Base-by-base conservation (phyloP, 2,797 vertebrate species). In the Fratercula arctica region DNA sequence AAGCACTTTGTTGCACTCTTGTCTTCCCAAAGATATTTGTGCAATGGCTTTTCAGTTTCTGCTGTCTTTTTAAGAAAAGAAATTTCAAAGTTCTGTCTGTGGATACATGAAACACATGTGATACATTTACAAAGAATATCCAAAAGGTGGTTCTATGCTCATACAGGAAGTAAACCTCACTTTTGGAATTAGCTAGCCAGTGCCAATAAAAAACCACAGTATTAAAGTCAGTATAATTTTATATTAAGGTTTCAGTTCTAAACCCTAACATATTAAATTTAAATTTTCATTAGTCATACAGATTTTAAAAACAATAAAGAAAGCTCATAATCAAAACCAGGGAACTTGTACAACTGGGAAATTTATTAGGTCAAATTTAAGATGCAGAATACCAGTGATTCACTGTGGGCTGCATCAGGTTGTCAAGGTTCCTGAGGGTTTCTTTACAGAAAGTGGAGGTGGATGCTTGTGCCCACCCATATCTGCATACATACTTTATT, bases 291-390 rank as follows among this genome's bases (percentile, higher is more conserved):
- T 45, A 21, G 1, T 28, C 43, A 46, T 2, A 0, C 5, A 35
- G 53, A n/a, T 68, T 73, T 35, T 26, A 28, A 63, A 86, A 76
- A 33, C 5, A 19, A 3, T 6, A 33, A 39, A 46, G 21, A 39
- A 21, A 67, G 1, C 2, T 37, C 15, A 5, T 28, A 43, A 41
- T 0, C 1, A 16, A 69, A 69, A 10, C 9, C 21, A n/a, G 9
- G 14, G 5, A 46, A 26, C 8, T 26, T 25, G 3, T 4, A 31
- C 3, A 35, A 12, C 8, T 43, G 7, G 31, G 61, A 74, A 8
- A 31, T 19, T 33, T 24, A 33, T 60, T n/a, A 57, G 10, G 39
- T 24, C 29, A 25, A 57, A 57, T 41, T 33, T 59, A 26, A 68
- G 13, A 45, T 80, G 33, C 17, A 54, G n/a, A 67, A 46, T 12